phyloP scores from a whole-genome alignment of 2,113 vertebrate species.

The Setophaga coronata region DNA sequence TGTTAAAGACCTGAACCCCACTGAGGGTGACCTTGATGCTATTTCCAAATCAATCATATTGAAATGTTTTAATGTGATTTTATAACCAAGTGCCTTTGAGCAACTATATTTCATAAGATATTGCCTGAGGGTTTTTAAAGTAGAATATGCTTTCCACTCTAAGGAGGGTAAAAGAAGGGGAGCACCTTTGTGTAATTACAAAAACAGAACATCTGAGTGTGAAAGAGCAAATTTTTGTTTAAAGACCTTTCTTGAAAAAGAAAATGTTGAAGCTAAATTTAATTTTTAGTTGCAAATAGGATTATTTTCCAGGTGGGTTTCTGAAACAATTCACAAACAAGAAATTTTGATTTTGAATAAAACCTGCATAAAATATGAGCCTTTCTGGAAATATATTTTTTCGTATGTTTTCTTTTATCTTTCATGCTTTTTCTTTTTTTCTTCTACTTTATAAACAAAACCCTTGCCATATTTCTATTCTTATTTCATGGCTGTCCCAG shows the following conservation, averaged over 20 bases:
- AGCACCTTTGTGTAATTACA: accelerated
- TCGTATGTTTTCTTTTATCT: background rate
- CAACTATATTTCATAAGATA: background rate
- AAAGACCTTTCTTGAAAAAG: background rate
- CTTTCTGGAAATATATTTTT: background rate
- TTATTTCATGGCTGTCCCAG: background rate
- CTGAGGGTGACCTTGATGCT: background rate
- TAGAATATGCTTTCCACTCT: background rate
- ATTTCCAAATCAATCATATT: background rate
- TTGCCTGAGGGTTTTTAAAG: background rate
- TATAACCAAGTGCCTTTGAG: background rate
- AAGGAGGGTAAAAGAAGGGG: background rate
- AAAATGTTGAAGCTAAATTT: background rate
- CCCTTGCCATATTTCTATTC: background rate
- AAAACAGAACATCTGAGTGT: background rate
- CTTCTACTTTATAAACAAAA: background rate
- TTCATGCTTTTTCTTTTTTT: background rate
- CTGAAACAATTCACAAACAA: background rate
- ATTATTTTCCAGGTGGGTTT: background rate
- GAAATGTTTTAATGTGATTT: background rate
- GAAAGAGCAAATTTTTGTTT: background rate
- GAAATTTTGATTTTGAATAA: background rate
- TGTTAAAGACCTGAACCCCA: background rate
- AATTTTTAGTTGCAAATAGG: background rate
- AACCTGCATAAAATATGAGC: background rate